phyloP scores from a whole-genome alignment of 2,113 vertebrate species.

The Collichthys lucidus region DNA sequence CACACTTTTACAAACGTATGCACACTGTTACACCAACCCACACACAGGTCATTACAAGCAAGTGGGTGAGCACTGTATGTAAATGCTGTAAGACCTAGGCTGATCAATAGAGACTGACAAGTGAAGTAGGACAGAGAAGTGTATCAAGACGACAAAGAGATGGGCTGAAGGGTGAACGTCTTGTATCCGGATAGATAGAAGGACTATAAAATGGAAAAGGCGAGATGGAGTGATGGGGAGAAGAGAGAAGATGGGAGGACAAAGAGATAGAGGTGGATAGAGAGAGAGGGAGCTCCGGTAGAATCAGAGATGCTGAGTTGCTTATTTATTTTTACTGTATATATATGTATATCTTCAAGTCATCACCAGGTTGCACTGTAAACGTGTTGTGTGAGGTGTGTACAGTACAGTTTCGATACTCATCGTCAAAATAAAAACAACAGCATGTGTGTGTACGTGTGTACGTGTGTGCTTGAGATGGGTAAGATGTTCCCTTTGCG shows the following conservation, averaged over 20 bases:
- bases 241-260: slow-evolving; percentile 9
- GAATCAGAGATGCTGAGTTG: slow-evolving; percentile 61
- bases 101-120: slow-evolving; percentile 73
- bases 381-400: not conserved
- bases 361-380: slow-evolving; percentile 2
- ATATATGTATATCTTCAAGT: slow-evolving; percentile 29
- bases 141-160: slow-evolving; percentile 56
- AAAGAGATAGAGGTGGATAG: not conserved
- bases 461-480: slow-evolving; percentile 30
- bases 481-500: slow-evolving; percentile 69
- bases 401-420: slow-evolving; percentile 17
- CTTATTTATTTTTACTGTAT: slow-evolving; percentile 40
- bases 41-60: slow-evolving; percentile 57
- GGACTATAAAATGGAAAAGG: slow-evolving; percentile 24
- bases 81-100: slow-evolving; percentile 68
- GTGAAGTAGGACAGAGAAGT: slow-evolving; percentile 64
- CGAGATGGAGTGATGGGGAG: slow-evolving; percentile 21
- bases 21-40: slow-evolving; percentile 31
- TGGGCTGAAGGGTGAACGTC: slow-evolving; percentile 38
- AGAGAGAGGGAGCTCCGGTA: slow-evolving; percentile 12
- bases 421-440: slow-evolving; percentile 26
- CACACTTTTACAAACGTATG: slow-evolving; percentile 28
- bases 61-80: slow-evolving; percentile 61
- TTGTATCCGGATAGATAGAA: slow-evolving; percentile 31
- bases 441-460: slow-evolving; percentile 10